phyloP scores from a whole-genome alignment of 2,113 vertebrate species.

The Chascanopsetta lugubris region DNA sequence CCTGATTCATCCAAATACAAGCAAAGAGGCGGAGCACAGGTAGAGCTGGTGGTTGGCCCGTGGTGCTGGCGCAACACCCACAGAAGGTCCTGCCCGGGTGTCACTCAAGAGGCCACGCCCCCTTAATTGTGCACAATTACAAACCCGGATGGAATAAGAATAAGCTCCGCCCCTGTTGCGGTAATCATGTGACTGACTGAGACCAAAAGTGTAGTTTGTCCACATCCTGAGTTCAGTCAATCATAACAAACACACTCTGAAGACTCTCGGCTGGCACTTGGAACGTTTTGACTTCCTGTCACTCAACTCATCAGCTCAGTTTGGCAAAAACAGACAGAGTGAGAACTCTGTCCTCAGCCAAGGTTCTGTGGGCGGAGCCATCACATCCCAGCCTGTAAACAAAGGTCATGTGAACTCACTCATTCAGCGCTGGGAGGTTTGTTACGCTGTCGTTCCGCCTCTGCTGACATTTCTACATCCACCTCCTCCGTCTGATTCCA shows the following conservation, averaged over 20 bases:
- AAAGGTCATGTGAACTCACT: constrained; percentile 36
- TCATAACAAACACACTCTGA: background rate
- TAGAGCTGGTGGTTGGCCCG: too few relatives aligned
- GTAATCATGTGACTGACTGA: too few relatives aligned
- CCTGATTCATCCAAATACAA: too few relatives aligned
- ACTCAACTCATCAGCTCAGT: background rate
- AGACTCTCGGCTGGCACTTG: background rate
- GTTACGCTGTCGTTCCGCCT: constrained; percentile 44
- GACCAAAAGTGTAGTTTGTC: too few relatives aligned
- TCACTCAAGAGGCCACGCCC: too few relatives aligned
- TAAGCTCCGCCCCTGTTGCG: too few relatives aligned
- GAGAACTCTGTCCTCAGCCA: background rate
- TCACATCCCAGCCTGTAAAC: constrained; percentile 20
- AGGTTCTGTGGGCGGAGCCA: background rate
- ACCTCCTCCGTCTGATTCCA: constrained; percentile 24
- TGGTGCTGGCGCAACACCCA: too few relatives aligned
- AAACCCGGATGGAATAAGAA: too few relatives aligned
- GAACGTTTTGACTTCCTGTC: background rate
- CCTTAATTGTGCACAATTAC: too few relatives aligned
- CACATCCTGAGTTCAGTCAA: too few relatives aligned
- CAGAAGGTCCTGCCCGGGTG: too few relatives aligned
- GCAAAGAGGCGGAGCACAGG: too few relatives aligned
- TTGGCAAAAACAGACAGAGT: constrained; percentile 3
- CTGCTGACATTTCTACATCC: constrained; percentile 42
- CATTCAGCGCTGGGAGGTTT: constrained; percentile 41